Percentiles rank a stretch among this genome's conserved stretches.
Evolutionary conservation across 1,140 invertebrate genomes (phyloP).

Genomic region (Microvelia longipes): DNA sequence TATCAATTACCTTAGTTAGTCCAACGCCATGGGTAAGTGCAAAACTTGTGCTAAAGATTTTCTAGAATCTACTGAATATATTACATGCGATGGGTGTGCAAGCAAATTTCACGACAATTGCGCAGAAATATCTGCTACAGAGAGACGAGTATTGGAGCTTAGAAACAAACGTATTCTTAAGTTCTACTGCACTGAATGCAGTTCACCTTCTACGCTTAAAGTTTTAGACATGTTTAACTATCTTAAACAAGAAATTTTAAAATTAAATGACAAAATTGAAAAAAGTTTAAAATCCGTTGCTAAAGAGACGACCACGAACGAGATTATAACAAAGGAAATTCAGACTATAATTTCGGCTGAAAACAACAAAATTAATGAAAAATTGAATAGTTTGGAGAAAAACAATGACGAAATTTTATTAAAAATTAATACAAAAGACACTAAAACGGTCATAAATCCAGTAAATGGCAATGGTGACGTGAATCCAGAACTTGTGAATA

Average conservation of each 20-base stretch:
- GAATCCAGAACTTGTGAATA: neutral
- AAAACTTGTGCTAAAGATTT: neutral
- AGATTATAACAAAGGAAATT: neutral
- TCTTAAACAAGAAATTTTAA: neutral
- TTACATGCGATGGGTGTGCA: neutral
- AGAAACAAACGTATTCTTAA: neutral
- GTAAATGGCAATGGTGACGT: neutral
- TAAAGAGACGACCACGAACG: neutral
- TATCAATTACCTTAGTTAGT: neutral
- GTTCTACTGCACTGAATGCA: neutral
- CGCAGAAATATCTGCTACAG: neutral
- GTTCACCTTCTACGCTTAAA: neutral
- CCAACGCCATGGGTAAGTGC: neutral
- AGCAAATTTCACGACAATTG: neutral
- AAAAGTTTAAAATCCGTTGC: neutral
- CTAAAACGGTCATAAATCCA: neutral
- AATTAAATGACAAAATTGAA: neutral
- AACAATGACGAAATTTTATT: neutral
- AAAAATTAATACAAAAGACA: neutral
- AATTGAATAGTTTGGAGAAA: neutral
- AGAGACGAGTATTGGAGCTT: neutral
- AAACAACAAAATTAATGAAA: neutral
- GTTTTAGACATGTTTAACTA: neutral
- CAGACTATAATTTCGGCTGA: neutral
- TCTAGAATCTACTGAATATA: neutral